Conservation (phyloP, 35 echinoderm and acorn worm species). For the Apostichopus parvimensis region DNA sequence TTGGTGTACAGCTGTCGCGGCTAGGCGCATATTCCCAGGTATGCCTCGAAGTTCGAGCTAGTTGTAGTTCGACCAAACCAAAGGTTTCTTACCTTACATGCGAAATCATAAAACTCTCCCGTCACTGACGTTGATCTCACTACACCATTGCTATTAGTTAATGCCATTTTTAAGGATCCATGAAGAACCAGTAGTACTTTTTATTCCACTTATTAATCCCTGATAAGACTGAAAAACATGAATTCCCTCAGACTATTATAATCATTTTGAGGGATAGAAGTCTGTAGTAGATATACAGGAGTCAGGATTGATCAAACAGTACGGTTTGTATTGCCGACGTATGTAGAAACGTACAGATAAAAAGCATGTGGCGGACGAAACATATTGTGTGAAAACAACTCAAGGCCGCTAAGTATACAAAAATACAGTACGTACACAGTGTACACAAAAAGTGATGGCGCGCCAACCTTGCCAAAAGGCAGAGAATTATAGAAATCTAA, state of each 20-base stretch:
- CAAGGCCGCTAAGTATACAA: background rate
- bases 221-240: background rate
- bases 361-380: background rate
- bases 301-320: background rate
- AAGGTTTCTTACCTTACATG: conserved; percentile 80
- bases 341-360: background rate
- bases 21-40: background rate
- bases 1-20: background rate
- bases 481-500: too few species aligned
- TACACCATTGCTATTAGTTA: conserved; percentile 84
- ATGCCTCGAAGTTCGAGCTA: background rate
- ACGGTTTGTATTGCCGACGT: background rate
- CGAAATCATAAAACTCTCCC: conserved; percentile 97
- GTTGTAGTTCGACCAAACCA: too few species aligned
- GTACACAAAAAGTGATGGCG: background rate
- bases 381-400: background rate
- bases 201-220: conserved; percentile 46
- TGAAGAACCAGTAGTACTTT: conserved; percentile 19
- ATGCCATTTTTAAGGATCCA: conserved; percentile 50
- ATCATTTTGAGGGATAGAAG: background rate
- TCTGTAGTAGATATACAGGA: background rate
- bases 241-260: background rate
- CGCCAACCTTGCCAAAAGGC: conserved; percentile 1
- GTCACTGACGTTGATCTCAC: conserved; percentile 84
- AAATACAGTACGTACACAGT: background rate